Percentiles rank a stretch among this genome's conserved stretches.
Conservation (phyloP, 2,888 invertebrate species). For the Cerceris rybyensis region DNA sequence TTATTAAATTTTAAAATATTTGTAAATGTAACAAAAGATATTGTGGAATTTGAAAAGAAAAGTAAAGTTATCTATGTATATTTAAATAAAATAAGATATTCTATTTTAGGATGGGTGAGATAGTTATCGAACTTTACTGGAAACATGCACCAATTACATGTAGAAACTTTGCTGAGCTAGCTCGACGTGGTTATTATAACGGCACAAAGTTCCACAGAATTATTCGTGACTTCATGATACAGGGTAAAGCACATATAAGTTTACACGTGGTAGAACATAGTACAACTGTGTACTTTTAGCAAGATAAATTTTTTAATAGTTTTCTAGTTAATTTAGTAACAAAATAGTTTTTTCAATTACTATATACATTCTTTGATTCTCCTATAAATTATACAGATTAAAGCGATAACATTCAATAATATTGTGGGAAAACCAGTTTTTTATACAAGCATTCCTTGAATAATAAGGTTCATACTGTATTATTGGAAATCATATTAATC, state of each 20-base stretch:
- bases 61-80: background rate
- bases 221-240: constrained; percentile 96
- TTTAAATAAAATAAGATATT: constrained; percentile 19
- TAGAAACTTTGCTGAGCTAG: constrained; percentile 97
- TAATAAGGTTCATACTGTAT: too few species aligned
- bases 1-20: background rate
- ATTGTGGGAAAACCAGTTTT: too few species aligned
- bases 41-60: background rate
- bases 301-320: too few species aligned
- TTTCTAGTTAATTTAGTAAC: too few species aligned
- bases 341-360: too few species aligned
- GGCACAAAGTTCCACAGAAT: constrained; percentile 98
- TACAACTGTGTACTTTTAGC: too few species aligned
- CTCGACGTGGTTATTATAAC: constrained; percentile 97
- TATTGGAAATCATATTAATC: too few species aligned
- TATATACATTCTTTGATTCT: too few species aligned
- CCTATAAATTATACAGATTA: too few species aligned
- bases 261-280: background rate
- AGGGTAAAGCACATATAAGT: constrained; percentile 83
- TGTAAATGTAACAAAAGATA: background rate
- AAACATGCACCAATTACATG: constrained; percentile 99
- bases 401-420: too few species aligned
- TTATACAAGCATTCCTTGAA: too few species aligned
- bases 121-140: constrained; percentile 98
- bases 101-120: constrained; percentile 92